Base-by-base conservation (phyloP, 2,797 vertebrate species). In the Sus cebifrons region DNA sequence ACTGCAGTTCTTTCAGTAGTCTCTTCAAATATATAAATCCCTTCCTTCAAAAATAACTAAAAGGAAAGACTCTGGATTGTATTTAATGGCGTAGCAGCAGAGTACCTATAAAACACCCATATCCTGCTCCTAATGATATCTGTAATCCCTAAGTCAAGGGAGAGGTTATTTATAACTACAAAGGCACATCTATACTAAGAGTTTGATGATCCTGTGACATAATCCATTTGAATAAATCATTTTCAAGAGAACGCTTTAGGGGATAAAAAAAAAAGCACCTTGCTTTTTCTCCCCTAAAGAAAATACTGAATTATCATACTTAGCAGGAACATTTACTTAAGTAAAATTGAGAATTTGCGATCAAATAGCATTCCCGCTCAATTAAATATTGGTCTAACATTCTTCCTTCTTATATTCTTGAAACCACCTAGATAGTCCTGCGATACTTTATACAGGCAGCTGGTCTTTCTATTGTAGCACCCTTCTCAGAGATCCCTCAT, bases 21-120 rank as follows among this genome's bases (percentile, higher is more conserved):
- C 21, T 86, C 75, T 96, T 94, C 49, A 89, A 89, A 87, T 89
- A 74, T 62, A n/a, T 86, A 92, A 85, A 86, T 93, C 60, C n/a
- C 67, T 93, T 73, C 54, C 60, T 89, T 93, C 40, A 95, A 89
- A 96, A 96, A 95, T 96, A 95, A 94, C 71, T 91, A 40, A 86
- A 89, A 88, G 84, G 74, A 40, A 94, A 82, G n/a, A 89, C 21
- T 77, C 56, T 70, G 58, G 58, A 60, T 91, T 93, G 17, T n/a
- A 71, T 94, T 96, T 94, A 89, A 77, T 89, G 49, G 56, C 67
- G 29, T 54, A 58, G 32, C 79, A 86, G 40, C 25, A 78, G 56
- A 95, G 87, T 86, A 62, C 40, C 70, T 95, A 27, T 79, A 74
- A 89, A 88, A 95, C n/a, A 71, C 67, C 54, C 32, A 52, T 29